Evolutionary conservation across 2,888 invertebrate species (phyloP).

Genomic region (Osmoderma eremita): DNA sequence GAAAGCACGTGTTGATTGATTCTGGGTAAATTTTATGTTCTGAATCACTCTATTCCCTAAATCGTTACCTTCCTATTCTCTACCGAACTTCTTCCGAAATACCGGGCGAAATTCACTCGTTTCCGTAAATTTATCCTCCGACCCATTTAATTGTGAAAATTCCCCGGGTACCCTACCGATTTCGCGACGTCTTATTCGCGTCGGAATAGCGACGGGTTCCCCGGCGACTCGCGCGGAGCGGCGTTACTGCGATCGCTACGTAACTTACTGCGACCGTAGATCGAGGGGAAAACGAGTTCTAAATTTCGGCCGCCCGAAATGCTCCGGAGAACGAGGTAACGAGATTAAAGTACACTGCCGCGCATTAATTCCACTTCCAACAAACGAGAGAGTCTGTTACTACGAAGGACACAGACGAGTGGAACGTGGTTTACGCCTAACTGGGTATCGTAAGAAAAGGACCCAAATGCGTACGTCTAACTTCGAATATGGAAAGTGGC

Average conservation of each 20-base stretch:
- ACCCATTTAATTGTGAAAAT: constrained; percentile 2
- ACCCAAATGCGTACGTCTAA: constrained; percentile 53
- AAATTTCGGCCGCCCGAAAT: constrained; percentile 13
- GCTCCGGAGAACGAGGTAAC: constrained; percentile 9
- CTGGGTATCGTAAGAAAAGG: too few species aligned
- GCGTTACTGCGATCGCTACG: constrained; percentile 18
- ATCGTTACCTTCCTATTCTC: too few species aligned
- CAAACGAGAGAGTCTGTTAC: constrained; percentile 51
- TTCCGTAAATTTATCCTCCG: too few species aligned
- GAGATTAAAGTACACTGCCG: constrained; percentile 29
- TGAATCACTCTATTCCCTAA: too few species aligned
- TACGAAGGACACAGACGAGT: constrained; percentile 40
- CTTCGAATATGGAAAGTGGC: constrained; percentile 52
- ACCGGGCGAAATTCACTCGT: too few species aligned
- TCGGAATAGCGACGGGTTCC: constrained; percentile 10
- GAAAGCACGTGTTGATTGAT: too few species aligned
- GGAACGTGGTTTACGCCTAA: constrained; percentile 27
- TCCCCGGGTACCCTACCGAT: constrained; percentile 2
- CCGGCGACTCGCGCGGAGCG: constrained; percentile 1
- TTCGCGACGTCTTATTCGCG: constrained; percentile 16
- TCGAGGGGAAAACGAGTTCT: constrained; percentile 31
- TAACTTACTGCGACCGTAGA: constrained; percentile 29
- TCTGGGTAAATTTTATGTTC: too few species aligned
- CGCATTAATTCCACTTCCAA: constrained; percentile 47
- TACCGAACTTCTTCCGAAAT: too few species aligned